Evolutionary conservation across 1,140 invertebrate genomes (phyloP), one percentile per base, ranked within the genome.

Genomic region (Trichonephila clavata): DNA sequence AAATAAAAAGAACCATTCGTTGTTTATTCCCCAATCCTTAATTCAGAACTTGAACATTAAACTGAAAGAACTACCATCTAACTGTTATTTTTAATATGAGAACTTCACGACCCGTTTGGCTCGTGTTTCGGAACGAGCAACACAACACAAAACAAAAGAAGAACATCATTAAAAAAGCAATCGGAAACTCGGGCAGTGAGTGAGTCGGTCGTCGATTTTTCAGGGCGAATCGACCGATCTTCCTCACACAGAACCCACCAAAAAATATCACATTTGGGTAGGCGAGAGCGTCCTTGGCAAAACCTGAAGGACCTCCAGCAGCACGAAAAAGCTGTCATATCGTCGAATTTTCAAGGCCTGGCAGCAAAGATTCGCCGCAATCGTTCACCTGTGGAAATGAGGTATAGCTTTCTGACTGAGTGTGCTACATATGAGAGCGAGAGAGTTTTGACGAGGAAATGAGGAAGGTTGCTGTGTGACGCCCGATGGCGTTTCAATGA

Each of bases 401-500:
- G 68, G 68, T 32, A 77, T 77, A 16, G 32, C 68, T 77, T 77
- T 77, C 68, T 77, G 32, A 32, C 16, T 61, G 60, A 20, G 60
- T 50, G 50, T 50, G 50, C 50, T 7, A 50, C 50, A 50, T 50
- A 50, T 10, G 7, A 50, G 27, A 27, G 32, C 18, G 68, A 27
- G 2, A 77, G 27, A 77, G 24, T 18, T 18, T 27, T 7, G 27
- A 77, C 24, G 68, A 77, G 68, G 68, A 77, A 77, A 77, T 77
- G 68, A 7, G 68, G 27, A 77, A 77, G 68, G 68, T 77, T 77
- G 68, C 27, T 39, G 27, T 65, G 65, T 68, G 68, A 77, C 68
- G 68, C 68, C 68, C 68, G 68, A 27, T 77, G 68, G 32, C 68
- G 68, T 77, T 77, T 77, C 68, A 77, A 77, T 77, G 68, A 77